Evolutionary conservation across 2,113 vertebrate species (phyloP), one percentile per base, ranked within the genome.

Genomic region (Sarotherodon lohbergeri): DNA sequence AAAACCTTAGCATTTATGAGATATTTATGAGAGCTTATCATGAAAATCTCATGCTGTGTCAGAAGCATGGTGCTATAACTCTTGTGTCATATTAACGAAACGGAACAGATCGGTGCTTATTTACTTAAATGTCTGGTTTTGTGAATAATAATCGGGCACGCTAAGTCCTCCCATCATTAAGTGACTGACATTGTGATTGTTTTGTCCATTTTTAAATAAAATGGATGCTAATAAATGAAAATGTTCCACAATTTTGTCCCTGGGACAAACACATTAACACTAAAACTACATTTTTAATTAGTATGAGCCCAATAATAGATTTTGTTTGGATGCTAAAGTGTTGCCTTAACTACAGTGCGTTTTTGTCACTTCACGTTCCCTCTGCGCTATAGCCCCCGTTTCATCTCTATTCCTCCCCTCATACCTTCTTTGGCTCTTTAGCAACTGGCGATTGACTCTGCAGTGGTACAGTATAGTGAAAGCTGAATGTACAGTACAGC

Each of bases 401-500:
- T 22, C 17, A 19, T 16, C 43, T 50, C 12, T 14, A 5, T 50
- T 46, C 14, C 41, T 39, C 11, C 24, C 46, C 48, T 22, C 71
- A 56, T 50, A 14, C 27, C 71, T 63, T 63, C 52, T 39, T 48
- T 79, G 9, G 73, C 29, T 85, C 46, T 66, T 39, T 82, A 88
- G 71, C 48, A 73, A 83, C 46, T 55, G 36, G 57, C 19, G 80
- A 82, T 22, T 88, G 41, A 73, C 85, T 93, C 87, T 90, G 90
- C 94, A 93, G 86, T 83, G 86, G 85, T 82, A 84, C 81, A 83
- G 87, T 90, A 86, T 11, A 81, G 79, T 88, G 55, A 61, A 57
- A 88, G 79, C 52, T 89, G 80, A 79, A 88, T 88, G 87, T 93
- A 94, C 87, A 90, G 91, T 34, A 94, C 85, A 91, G 92, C 90